Conservation (phyloP, 2,113 vertebrate genomes). For the Ammodytes dubius region DNA sequence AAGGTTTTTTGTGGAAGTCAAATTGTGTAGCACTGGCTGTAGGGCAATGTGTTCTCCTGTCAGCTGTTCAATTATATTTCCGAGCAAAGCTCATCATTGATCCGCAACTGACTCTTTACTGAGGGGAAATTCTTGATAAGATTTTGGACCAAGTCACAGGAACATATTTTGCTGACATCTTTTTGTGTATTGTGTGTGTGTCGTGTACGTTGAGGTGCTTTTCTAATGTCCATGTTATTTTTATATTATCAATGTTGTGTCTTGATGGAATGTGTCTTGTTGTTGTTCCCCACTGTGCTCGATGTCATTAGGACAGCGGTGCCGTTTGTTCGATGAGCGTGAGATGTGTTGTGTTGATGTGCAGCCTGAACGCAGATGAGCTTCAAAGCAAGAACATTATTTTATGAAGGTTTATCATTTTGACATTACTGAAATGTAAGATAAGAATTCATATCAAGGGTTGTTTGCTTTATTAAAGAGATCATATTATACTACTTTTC, state of each 20-base stretch:
- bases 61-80: slow-evolving; percentile 47
- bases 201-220: slow-evolving; percentile 2
- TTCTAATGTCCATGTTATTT: slow-evolving; percentile 4
- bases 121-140: slow-evolving; percentile 26
- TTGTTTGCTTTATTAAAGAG: too few relatives aligned
- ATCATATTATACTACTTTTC: too few relatives aligned
- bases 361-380: slow-evolving; percentile 45
- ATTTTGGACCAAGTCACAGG: background rate
- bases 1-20: slow-evolving; percentile 10
- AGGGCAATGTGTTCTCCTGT: background rate
- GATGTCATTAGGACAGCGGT: slow-evolving; percentile 35
- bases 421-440: background rate
- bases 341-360: slow-evolving; percentile 38
- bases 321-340: slow-evolving; percentile 64
- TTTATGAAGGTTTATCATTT: background rate
- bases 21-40: background rate
- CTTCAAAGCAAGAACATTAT: background rate
- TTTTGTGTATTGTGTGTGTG: slow-evolving; percentile 2
- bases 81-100: slow-evolving; percentile 21
- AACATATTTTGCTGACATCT: slow-evolving; percentile 8
- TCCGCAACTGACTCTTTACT: slow-evolving; percentile 5
- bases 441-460: too few relatives aligned
- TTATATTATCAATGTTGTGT: slow-evolving; percentile 6
- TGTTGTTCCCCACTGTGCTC: slow-evolving; percentile 34
- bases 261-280: slow-evolving; percentile 17